Conservation (phyloP, 1,140 invertebrate species). For the Pseudomyrmex flavicornis region DNA sequence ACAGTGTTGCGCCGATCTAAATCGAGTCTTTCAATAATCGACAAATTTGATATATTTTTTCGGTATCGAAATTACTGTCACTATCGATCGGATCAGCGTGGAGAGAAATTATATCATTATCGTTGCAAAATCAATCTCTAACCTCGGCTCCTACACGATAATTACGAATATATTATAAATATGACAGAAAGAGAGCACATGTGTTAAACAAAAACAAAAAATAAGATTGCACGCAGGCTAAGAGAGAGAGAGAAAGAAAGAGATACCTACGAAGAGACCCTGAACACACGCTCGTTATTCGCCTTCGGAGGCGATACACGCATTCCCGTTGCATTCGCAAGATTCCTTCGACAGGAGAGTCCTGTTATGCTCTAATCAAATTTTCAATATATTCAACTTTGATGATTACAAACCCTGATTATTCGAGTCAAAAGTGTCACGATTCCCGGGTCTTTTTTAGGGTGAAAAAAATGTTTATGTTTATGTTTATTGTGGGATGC, state of each 20-base stretch:
- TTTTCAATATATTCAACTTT: no score
- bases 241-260: conserved; percentile 62
- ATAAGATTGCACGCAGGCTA: conserved; percentile 21
- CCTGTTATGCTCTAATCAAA: conserved; percentile 62
- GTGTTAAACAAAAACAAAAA: conserved; percentile 65
- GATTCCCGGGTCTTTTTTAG: neutral
- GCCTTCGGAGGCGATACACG: conserved; percentile 76
- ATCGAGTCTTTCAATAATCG: no score
- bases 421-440: neutral
- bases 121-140: conserved; percentile 69
- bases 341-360: neutral
- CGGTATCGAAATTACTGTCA: neutral
- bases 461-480: conserved; percentile 24
- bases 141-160: conserved; percentile 78
- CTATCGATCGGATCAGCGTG: neutral
- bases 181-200: conserved; percentile 71
- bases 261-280: conserved; percentile 60
- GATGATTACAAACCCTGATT: conserved; percentile 27
- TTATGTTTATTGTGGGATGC: neutral
- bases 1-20: no score
- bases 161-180: conserved; percentile 85
- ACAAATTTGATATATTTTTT: neutral
- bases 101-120: conserved; percentile 51
- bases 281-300: conserved; percentile 77
- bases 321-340: neutral